These are phyloP conservation scores for Gonatopus flavifemur DNA, from an alignment of 1,140 invertebrate genomes.

Conservation along the genomic window DNA sequence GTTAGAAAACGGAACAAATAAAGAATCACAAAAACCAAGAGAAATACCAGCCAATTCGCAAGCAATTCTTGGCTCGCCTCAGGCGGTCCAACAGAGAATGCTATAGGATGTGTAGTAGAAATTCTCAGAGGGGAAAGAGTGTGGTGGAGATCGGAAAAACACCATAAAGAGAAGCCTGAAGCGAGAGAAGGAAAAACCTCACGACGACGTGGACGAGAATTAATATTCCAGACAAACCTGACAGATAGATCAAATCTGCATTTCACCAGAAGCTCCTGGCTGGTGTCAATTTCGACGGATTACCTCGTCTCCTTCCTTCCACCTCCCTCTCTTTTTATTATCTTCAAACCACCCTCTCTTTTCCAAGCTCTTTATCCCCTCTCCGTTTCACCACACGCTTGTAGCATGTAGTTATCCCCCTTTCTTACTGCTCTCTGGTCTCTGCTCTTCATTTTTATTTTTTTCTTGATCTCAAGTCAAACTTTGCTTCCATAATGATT, in stretches of 20 bases:
- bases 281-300: constrained; percentile 54
- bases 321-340: constrained; percentile 18
- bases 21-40: constrained; percentile 27
- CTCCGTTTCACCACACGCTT: too few relatives aligned
- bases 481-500: too few relatives aligned
- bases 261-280: constrained; percentile 41
- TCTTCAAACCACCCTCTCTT: constrained; percentile 5
- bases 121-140: neutral
- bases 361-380: neutral
- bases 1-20: constrained; percentile 10
- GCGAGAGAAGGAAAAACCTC: constrained; percentile 31
- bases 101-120: neutral
- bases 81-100: constrained; percentile 26
- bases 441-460: too few relatives aligned
- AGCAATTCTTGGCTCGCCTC: constrained; percentile 44
- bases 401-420: too few relatives aligned
- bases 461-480: too few relatives aligned
- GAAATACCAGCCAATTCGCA: constrained; percentile 45
- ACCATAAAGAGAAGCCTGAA: constrained; percentile 27
- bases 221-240: constrained; percentile 56
- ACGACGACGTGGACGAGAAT: constrained; percentile 41
- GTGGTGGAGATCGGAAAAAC: constrained; percentile 11
- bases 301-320: constrained; percentile 29
- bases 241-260: constrained; percentile 57
- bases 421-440: too few relatives aligned